Evolutionary conservation across 2,888 invertebrate species (phyloP).

Genomic region (Oxytorus armatus): DNA sequence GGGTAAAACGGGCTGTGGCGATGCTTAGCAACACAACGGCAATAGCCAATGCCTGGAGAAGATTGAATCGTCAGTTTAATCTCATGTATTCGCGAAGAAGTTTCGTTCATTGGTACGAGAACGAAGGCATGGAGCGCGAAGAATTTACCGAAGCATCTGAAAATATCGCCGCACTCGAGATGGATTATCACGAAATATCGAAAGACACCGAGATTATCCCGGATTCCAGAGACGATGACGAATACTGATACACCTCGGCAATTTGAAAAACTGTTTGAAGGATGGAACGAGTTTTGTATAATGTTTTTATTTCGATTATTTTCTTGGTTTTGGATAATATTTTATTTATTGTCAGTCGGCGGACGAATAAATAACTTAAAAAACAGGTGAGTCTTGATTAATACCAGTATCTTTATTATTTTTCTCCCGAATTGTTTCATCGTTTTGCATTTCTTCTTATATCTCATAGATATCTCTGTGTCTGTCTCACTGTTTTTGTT

Average conservation of each 20-base stretch:
- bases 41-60: constrained; percentile 87
- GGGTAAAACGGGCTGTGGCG: constrained; percentile 86
- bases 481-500: background rate
- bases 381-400: constrained; percentile 21
- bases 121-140: constrained; percentile 85
- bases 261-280: background rate
- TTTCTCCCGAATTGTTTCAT: constrained; percentile 27
- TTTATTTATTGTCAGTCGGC: background rate
- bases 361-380: background rate
- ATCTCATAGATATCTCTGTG: background rate
- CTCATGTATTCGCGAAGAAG: constrained; percentile 87
- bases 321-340: background rate
- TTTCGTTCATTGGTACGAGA: constrained; percentile 87
- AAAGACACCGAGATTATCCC: constrained; percentile 36
- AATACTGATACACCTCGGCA: constrained; percentile 41
- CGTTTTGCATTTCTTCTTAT: constrained; percentile 1
- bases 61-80: constrained; percentile 87
- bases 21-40: constrained; percentile 88
- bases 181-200: constrained; percentile 83
- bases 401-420: constrained; percentile 34
- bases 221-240: constrained; percentile 26
- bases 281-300: constrained; percentile 11
- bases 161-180: constrained; percentile 83
- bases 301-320: constrained; percentile 7
- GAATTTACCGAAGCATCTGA: constrained; percentile 84